Evolutionary conservation across 2,888 invertebrate genomes (phyloP).

Genomic region (Orchestes rusci): DNA sequence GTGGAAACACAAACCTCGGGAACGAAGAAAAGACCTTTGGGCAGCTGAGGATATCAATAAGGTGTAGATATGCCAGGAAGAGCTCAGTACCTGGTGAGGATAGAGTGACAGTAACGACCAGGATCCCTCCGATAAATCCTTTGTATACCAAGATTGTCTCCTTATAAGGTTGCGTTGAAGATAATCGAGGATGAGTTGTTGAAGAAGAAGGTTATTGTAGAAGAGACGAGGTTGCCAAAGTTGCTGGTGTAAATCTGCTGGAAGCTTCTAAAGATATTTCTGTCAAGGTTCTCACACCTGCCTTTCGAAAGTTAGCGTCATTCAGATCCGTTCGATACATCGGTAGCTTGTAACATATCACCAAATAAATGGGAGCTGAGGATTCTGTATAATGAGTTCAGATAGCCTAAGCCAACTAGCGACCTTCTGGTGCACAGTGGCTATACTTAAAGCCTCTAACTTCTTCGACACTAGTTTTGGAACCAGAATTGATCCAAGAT

Average conservation of each 20-base stretch:
- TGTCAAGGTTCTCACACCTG: constrained; percentile 63
- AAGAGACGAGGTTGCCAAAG: constrained; percentile 44
- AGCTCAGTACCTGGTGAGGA: constrained; percentile 52
- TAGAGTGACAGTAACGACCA: constrained; percentile 40
- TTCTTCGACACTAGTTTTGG: constrained; percentile 78
- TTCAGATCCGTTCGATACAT: constrained; percentile 81
- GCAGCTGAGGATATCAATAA: constrained; percentile 39
- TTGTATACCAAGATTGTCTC: constrained; percentile 48
- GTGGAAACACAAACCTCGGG: constrained; percentile 30
- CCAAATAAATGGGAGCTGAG: constrained; percentile 78
- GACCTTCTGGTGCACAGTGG: constrained; percentile 36
- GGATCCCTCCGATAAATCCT: constrained; percentile 64
- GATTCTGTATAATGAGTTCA: constrained; percentile 67
- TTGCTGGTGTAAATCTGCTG: constrained; percentile 42
- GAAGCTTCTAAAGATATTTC: constrained; percentile 54
- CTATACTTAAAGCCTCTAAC: constrained; percentile 41
- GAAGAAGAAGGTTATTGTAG: constrained; percentile 32
- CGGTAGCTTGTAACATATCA: constrained; percentile 65
- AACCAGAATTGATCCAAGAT: constrained; percentile 58
- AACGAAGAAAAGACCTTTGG: constrained; percentile 52
- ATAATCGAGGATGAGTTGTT: constrained; percentile 50
- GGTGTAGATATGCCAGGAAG: constrained; percentile 61
- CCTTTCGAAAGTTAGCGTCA: constrained; percentile 45
- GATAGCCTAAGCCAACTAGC: constrained; percentile 40
- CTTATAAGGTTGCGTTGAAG: constrained; percentile 52